Conservation (phyloP, 2,888 invertebrate genomes). For the Cryptops parisi region DNA sequence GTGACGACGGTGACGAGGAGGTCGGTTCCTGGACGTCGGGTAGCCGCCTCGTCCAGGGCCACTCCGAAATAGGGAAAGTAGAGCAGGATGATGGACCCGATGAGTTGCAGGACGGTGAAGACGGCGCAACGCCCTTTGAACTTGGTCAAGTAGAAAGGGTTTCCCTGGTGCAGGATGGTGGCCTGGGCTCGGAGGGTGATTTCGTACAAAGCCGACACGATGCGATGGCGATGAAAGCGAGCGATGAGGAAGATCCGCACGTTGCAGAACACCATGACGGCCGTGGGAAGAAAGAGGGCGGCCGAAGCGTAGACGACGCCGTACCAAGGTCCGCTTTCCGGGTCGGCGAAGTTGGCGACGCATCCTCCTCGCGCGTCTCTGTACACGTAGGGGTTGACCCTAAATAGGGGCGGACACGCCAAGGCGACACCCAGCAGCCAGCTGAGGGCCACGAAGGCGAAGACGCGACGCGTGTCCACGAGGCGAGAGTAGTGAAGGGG, state of each 20-base stretch:
- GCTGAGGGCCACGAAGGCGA: constrained; percentile 48
- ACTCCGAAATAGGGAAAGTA: constrained; percentile 60
- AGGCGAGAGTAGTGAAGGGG: constrained; percentile 64
- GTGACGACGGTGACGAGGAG: constrained; percentile 37
- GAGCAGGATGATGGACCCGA: constrained; percentile 53
- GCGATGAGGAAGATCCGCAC: constrained; percentile 37
- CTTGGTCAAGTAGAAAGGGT: constrained; percentile 51
- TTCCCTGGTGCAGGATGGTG: constrained; percentile 42
- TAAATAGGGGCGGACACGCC: constrained; percentile 20
- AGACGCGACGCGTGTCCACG: constrained; percentile 54
- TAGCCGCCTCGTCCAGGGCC: constrained; percentile 48
- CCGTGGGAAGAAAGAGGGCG: constrained; percentile 23
- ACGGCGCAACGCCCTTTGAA: constrained; percentile 44
- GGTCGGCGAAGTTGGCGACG: constrained; percentile 12
- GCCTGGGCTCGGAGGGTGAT: constrained; percentile 70
- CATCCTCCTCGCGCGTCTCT: constrained; percentile 12
- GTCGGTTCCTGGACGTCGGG: constrained; percentile 16
- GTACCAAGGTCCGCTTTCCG: constrained; percentile 19
- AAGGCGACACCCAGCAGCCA: constrained; percentile 34
- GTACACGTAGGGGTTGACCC: constrained; percentile 16
- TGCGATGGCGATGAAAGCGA: constrained; percentile 60
- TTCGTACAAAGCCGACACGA: constrained; percentile 71
- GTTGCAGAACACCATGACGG: constrained; percentile 24
- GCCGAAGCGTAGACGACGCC: constrained; percentile 22
- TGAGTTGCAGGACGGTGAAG: constrained; percentile 53